Conservation (phyloP, 2,888 invertebrate genomes). For the Geotrupes spiniger region DNA sequence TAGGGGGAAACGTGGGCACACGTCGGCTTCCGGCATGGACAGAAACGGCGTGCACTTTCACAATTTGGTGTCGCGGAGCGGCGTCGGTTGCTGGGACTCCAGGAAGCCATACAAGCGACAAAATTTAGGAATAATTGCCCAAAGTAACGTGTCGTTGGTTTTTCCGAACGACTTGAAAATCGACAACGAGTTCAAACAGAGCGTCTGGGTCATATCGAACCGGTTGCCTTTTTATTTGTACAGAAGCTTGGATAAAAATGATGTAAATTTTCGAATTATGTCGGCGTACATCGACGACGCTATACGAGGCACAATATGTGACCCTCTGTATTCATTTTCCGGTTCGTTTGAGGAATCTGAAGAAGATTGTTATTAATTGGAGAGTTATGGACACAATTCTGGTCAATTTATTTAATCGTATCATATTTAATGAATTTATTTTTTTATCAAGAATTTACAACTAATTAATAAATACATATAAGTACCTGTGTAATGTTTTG, state of each 20-base stretch:
- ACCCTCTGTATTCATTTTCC: conserved; percentile 51
- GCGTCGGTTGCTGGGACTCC: conserved; percentile 79
- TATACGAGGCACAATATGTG: conserved; percentile 67
- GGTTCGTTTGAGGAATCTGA: conserved; percentile 27
- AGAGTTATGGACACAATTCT: too few relatives aligned
- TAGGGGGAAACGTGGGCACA: conserved; percentile 63
- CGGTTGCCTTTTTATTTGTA: conserved; percentile 71
- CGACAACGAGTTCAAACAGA: conserved; percentile 66
- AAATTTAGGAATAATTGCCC: conserved; percentile 63
- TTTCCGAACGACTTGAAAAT: conserved; percentile 81
- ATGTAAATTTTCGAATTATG: conserved; percentile 73
- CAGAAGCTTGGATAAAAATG: conserved; percentile 58
- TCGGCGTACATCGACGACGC: conserved; percentile 64
- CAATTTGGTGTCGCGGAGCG: conserved; percentile 73
- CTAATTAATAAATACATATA: too few relatives aligned
- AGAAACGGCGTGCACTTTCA: conserved; percentile 61
- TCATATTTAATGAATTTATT: too few relatives aligned
- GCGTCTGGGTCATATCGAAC: conserved; percentile 76
- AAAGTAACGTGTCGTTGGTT: conserved; percentile 61
- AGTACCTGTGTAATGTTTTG: too few relatives aligned
- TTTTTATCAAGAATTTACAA: too few relatives aligned
- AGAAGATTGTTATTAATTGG: conserved; percentile 32
- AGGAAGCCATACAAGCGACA: conserved; percentile 63
- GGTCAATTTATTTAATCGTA: too few relatives aligned
- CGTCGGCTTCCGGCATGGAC: conserved; percentile 72